Evolutionary conservation across 1,140 invertebrate species (phyloP), one percentile per base, ranked within the genome.

Genomic region (Hypsibius dujardini): DNA sequence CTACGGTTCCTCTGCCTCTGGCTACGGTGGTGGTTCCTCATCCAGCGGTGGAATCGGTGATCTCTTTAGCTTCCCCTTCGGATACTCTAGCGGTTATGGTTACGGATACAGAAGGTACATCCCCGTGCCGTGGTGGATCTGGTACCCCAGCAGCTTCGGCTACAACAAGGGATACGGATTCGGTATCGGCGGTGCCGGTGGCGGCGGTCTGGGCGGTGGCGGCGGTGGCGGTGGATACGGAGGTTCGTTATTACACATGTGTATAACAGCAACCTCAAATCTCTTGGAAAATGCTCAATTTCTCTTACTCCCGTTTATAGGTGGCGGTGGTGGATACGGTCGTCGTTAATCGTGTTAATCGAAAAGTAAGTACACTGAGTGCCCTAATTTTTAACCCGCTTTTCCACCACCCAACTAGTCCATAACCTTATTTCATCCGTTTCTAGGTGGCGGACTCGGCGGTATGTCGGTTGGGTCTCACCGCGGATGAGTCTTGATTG

Each of bases 91-190:
- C 62, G 62, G 62, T 67, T 67, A 67, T 42, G 62, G 62, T 7
- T 67, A 67, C 62, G 62, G 62, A 7, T 67, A 67, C 62, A 67
- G 62, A 67, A 67, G 62, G 62, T 67, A 67, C 62, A 67, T 67
- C 62, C 62, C 62, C 42, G 62, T 67, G 12, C 62, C 62, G 3
- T 67, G 62, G 62, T 67, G 62, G 62, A 67, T 67, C 62, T 67
- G 62, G 62, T 67, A 67, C 42, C 62, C 62, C 12, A 15, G 12
- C 62, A 67, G 62, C 62, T 67, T 67, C 62, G 62, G 62, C 42
- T 67, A 67, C 62, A 67, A 67, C 62, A 67, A 67, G 62, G 62
- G 62, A 12, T 67, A 15, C 62, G 62, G 62, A 12, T 67, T 67
- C 42, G 62, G 62, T 45, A 42, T 67, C 12, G 45, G 45, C 62